Evolutionary conservation across 2,113 vertebrate genomes (phyloP).

Genomic region (Phycodurus eques): DNA sequence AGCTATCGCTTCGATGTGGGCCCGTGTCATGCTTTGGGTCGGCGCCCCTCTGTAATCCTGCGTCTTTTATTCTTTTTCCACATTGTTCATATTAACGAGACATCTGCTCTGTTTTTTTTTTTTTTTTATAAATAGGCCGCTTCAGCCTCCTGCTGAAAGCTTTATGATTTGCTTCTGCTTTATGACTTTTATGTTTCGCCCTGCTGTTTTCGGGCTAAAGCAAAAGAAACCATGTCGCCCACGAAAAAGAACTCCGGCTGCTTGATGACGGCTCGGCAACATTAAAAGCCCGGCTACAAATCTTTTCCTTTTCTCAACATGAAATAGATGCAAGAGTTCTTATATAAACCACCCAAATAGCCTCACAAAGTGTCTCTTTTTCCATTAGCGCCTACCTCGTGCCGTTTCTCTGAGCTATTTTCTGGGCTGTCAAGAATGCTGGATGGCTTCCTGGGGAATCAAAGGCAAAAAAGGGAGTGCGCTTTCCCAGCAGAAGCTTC

Average conservation of each 20-base stretch:
- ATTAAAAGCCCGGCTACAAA: conserved; percentile 49
- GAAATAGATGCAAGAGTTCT: conserved; percentile 50
- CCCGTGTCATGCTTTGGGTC: conserved; percentile 24
- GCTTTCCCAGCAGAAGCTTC: conserved; percentile 40
- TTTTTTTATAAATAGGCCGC: conserved; percentile 9
- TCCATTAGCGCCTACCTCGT: conserved; percentile 48
- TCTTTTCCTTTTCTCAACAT: conserved; percentile 51
- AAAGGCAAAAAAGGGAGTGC: conserved; percentile 39
- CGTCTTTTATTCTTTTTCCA: conserved; percentile 4
- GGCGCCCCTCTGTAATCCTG: conserved; percentile 26
- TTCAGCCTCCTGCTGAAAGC: conserved; percentile 29
- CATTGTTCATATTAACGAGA: conserved; percentile 9
- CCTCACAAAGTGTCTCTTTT: conserved; percentile 32
- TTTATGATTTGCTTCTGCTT: conserved; percentile 42
- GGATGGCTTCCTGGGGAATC: conserved; percentile 54
- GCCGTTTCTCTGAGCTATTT: conserved; percentile 52
- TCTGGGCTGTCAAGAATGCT: conserved; percentile 52
- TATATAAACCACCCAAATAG: conserved; percentile 56
- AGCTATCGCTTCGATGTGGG: conserved; percentile 42
- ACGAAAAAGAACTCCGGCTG: conserved; percentile 27
- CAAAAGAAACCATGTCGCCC: conserved; percentile 18
- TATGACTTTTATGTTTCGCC: conserved; percentile 23
- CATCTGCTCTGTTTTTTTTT: conserved; percentile 9
- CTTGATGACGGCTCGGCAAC: conserved; percentile 42
- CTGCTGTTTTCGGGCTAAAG: conserved; percentile 34